These are phyloP conservation scores for Sapajus apella DNA, from an alignment of 2,113 vertebrate genomes.

Conservation along the genomic window DNA sequence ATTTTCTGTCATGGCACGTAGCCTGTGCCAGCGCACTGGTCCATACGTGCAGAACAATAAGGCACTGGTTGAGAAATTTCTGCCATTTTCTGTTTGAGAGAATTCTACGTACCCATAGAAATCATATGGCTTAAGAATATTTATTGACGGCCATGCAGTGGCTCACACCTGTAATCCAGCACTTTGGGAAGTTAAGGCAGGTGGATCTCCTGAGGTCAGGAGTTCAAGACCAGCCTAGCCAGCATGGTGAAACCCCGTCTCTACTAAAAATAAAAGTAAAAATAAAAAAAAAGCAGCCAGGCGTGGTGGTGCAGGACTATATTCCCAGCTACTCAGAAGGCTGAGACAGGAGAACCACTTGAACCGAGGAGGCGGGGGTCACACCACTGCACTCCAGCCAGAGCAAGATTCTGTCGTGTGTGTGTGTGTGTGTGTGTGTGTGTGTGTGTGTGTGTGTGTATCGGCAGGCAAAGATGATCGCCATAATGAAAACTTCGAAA, in stretches of 20 bases:
- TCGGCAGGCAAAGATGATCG: neutral
- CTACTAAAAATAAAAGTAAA: neutral
- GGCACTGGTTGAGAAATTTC: neutral
- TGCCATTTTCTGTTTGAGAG: constrained; percentile 27
- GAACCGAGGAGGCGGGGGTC: neutral
- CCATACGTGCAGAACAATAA: neutral
- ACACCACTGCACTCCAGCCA: too few species aligned
- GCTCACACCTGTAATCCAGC: neutral
- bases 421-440: too few species aligned
- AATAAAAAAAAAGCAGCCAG: too few species aligned
- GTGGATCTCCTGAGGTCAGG: neutral
- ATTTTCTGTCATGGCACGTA: neutral
- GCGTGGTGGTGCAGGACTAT: neutral
- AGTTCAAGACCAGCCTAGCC: neutral
- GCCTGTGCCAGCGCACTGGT: neutral
- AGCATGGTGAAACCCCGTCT: neutral
- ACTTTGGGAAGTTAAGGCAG: neutral
- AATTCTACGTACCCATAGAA: constrained; percentile 25
- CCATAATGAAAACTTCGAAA: neutral
- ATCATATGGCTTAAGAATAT: neutral
- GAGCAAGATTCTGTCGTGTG: neutral
- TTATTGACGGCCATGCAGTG: neutral
- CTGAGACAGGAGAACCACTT: neutral
- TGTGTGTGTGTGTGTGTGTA: too few species aligned
- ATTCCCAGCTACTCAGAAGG: neutral